Percentiles rank a stretch among this genome's conserved stretches.
phyloP scores from a whole-genome alignment of 2,113 vertebrate genomes.

The Chunga burmeisteri region DNA sequence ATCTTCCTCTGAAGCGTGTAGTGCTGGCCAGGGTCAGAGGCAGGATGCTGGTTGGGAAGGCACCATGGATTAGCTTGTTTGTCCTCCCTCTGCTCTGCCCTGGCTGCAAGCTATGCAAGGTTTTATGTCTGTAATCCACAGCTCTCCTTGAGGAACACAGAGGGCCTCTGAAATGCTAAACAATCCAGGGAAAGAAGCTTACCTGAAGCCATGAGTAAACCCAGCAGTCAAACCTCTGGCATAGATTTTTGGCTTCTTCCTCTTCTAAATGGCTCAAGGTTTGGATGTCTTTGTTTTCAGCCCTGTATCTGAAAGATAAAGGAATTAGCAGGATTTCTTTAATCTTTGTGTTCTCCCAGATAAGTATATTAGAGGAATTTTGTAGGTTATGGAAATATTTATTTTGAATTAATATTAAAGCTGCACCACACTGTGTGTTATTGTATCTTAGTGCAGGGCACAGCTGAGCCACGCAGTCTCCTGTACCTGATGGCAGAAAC shows the following conservation, averaged over 20 bases:
- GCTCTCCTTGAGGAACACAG: constrained; percentile 35
- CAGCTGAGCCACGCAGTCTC: background rate
- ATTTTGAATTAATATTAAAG: constrained; percentile 60
- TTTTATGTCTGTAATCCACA: constrained; percentile 50
- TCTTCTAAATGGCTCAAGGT: constrained; percentile 50
- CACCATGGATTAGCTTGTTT: constrained; percentile 52
- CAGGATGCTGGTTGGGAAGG: constrained; percentile 1
- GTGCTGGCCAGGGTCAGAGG: constrained; percentile 24
- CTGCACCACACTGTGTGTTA: background rate
- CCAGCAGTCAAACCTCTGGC: constrained; percentile 52
- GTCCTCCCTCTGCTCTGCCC: constrained; percentile 18
- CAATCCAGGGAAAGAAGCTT: constrained; percentile 54
- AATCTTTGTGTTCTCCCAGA: constrained; percentile 62
- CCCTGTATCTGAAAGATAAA: constrained; percentile 73
- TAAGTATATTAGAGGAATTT: constrained; percentile 59
- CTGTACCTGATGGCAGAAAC: background rate
- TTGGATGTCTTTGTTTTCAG: constrained; percentile 60
- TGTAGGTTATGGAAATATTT: constrained; percentile 63
- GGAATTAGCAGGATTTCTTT: constrained; percentile 64
- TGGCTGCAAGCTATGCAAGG: constrained; percentile 35
- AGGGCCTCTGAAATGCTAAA: constrained; percentile 58
- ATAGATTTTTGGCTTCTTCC: constrained; percentile 58
- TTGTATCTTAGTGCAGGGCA: background rate
- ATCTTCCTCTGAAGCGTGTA: constrained; percentile 27
- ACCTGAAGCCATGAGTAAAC: constrained; percentile 62